Evolutionary conservation across 2,888 invertebrate genomes (phyloP), one percentile per base, ranked within the genome.

Genomic region (Drosophila atroscutellata): DNA sequence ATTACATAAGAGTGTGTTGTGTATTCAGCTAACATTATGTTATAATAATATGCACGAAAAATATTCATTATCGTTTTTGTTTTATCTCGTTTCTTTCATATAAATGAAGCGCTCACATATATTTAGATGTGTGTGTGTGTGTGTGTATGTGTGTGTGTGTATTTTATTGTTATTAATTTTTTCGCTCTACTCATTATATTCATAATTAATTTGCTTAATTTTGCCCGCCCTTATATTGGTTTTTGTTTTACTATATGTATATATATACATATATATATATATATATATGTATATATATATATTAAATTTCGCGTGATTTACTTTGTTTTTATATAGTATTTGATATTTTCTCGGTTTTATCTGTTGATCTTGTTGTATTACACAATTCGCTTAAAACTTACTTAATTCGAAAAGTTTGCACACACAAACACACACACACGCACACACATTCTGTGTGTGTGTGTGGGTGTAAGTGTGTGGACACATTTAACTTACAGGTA

Each of bases 211-310:
- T 86, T 72, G 75, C 86, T 89, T 89, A 84, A 80, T 75, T 80
- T 81, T 89, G 74, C 87, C 87, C 87, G 86, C 87, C 87, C 87
- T 86, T 88, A 88, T 89, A 88, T 83, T 75, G 71, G 66, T 78
- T 82, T 77, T 63, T 77, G 62, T 52, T 77, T 81, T 69, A 88
- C 86, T 83, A 80, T 67, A 65, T 67, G 61, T 70, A 34, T 59
- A 62, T 75, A 78, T 83, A 81, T 81, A 67, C 77, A 72, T 73
- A 47, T 73, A 74, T 77, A 52, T 77, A 54, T 73, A 74, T 77
- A 57, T 77, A 57, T 68, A 66, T 63, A 52, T 64, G 52, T 72
- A 77, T 83, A 85, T 83, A 83, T 45, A 79, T 81, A 65, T 78
- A 72, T 73, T 83, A 75, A 73, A 80, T 80, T 88, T 88, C 59